phyloP scores from a whole-genome alignment of 2,888 invertebrate species.

The Dryobotodes eremita region DNA sequence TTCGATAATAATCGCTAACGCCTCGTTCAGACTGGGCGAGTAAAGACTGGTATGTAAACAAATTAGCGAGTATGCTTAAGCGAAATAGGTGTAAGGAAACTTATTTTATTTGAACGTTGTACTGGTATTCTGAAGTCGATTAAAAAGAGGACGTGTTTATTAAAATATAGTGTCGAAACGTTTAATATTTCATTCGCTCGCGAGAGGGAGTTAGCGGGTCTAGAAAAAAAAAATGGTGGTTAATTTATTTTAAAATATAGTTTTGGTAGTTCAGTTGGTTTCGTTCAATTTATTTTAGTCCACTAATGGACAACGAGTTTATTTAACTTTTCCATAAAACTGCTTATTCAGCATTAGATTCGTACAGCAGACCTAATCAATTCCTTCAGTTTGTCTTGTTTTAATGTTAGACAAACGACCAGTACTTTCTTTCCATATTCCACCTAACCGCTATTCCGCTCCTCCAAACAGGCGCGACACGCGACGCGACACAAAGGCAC shows the following conservation, averaged over 20 bases:
- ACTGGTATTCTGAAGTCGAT: background rate
- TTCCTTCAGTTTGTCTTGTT: background rate
- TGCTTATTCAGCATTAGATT: background rate
- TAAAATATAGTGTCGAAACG: background rate
- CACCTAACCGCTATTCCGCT: background rate
- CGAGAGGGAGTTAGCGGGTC: background rate
- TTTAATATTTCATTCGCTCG: background rate
- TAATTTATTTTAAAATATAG: background rate
- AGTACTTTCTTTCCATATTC: conserved; percentile 3
- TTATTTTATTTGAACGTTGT: conserved; percentile 22
- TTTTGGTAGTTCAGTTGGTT: background rate
- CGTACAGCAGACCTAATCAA: background rate
- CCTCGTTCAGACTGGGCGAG: conserved; percentile 38
- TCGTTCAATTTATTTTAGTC: background rate
- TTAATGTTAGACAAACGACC: background rate
- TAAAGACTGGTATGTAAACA: conserved; percentile 46
- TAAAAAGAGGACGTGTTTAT: conserved; percentile 13
- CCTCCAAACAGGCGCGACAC: too few relatives aligned
- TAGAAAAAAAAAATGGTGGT: background rate
- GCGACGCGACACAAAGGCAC: too few relatives aligned
- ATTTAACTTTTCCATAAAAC: background rate
- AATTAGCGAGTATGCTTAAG: conserved; percentile 37
- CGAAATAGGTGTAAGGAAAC: conserved; percentile 9
- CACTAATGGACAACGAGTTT: background rate
- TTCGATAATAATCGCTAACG: conserved; percentile 70